phyloP scores from a whole-genome alignment of 2,113 vertebrate genomes.

The Lophochroa leadbeateri region DNA sequence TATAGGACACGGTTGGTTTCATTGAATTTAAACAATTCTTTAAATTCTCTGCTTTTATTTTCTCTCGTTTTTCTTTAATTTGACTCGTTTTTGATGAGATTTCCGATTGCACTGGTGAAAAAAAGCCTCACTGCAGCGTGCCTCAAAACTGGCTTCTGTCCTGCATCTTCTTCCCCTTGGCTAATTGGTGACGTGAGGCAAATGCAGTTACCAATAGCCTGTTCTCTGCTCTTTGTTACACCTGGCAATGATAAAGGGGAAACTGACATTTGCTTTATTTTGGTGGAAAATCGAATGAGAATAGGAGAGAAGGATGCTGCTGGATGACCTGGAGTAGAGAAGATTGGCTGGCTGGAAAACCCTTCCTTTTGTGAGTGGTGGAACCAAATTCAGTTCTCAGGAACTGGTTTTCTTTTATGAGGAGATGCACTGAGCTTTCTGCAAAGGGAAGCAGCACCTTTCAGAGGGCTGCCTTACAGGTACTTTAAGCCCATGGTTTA shows the following conservation, averaged over 20 bases:
- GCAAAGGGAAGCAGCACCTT: background rate
- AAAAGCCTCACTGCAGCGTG: conserved; percentile 44
- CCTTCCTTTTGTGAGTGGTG: background rate
- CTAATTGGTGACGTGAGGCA: conserved; percentile 49
- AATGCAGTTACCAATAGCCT: conserved; percentile 40
- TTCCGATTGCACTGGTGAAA: conserved; percentile 56
- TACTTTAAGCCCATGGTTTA: background rate
- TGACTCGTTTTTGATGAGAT: conserved; percentile 20
- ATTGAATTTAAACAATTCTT: conserved; percentile 74
- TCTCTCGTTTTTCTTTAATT: conserved; percentile 41
- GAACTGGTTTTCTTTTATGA: background rate
- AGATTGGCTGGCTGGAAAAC: background rate
- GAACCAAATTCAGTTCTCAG: background rate
- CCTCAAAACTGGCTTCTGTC: background rate
- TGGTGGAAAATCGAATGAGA: background rate
- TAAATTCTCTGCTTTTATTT: conserved; percentile 49
- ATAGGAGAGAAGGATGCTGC: background rate
- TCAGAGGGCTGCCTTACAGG: background rate
- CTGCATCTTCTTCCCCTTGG: conserved; percentile 23
- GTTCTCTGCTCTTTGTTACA: background rate
- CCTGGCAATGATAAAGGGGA: conserved; percentile 23
- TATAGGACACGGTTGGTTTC: conserved; percentile 85
- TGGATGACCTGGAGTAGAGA: background rate
- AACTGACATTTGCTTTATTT: conserved; percentile 54
- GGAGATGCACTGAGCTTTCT: background rate